phyloP scores from a whole-genome alignment of 2,888 invertebrate species.

The Pristionchus maxplancki region DNA sequence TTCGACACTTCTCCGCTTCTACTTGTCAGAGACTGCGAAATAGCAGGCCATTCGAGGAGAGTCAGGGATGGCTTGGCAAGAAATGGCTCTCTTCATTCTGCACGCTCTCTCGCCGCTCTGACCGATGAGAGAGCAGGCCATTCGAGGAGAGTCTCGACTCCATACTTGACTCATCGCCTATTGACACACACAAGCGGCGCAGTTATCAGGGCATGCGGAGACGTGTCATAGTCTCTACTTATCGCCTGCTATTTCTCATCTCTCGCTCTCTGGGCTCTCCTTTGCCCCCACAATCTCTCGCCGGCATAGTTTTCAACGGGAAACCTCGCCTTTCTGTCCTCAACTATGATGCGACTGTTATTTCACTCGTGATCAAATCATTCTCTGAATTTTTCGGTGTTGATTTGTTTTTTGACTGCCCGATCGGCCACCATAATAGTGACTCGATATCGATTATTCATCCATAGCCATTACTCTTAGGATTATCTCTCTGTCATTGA shows the following conservation, averaged over 20 bases:
- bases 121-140: not conserved
- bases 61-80: not conserved
- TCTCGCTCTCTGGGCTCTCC: not conserved
- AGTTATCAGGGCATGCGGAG: slow-evolving; percentile 23
- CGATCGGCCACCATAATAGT: not conserved
- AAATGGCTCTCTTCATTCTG: not conserved
- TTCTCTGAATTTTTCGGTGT: slow-evolving; percentile 1
- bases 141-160: not conserved
- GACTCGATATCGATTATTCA: not conserved
- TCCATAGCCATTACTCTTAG: not conserved
- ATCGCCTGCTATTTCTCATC: not conserved
- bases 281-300: not conserved
- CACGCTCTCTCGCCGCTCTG: not conserved
- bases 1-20: not conserved
- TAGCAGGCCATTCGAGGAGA: not conserved
- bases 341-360: not conserved
- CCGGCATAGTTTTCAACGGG: not conserved
- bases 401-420: not conserved
- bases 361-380: not conserved
- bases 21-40: too few species aligned
- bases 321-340: not conserved
- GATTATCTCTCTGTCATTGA: too few species aligned
- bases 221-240: slow-evolving; percentile 26
- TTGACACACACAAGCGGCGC: not conserved
- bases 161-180: not conserved